Evolutionary conservation across 2,888 invertebrate genomes (phyloP).

Genomic region (Drosophila borborema): DNA sequence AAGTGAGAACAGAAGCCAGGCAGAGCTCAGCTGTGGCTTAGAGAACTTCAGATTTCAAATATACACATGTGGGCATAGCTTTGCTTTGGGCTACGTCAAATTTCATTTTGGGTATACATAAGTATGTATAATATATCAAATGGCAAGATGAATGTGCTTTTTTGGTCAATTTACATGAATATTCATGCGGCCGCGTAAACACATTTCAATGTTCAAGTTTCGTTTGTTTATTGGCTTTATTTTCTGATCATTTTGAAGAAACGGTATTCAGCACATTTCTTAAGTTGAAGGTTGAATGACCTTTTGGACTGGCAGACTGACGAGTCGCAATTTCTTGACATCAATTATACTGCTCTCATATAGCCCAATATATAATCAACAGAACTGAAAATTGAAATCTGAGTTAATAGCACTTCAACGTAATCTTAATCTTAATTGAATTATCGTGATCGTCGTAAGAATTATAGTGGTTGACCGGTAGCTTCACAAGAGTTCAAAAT

Average conservation of each 20-base stretch:
- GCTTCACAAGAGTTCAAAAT: slow-evolving; percentile 1
- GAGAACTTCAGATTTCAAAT: not conserved
- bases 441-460: not conserved
- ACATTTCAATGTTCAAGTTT: slow-evolving; percentile 37
- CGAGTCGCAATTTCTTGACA: slow-evolving; percentile 5
- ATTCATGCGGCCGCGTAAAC: slow-evolving; percentile 40
- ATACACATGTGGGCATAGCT: not conserved
- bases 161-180: slow-evolving; percentile 28
- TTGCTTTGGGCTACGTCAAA: not conserved
- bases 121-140: not conserved
- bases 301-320: slow-evolving; percentile 18
- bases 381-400: not conserved
- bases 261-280: slow-evolving; percentile 32
- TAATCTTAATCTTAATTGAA: not conserved
- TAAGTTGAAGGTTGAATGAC: slow-evolving; percentile 61
- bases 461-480: not conserved
- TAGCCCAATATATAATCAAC: not conserved
- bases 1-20: slow-evolving; percentile 6
- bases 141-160: slow-evolving; percentile 31
- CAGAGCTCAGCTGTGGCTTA: not conserved
- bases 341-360: not conserved
- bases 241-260: not conserved
- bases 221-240: not conserved
- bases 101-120: not conserved
- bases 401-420: not conserved